Percentiles rank a stretch among this genome's conserved stretches.
Conservation (phyloP, 2,888 invertebrate genomes). For the Tipula unca region DNA sequence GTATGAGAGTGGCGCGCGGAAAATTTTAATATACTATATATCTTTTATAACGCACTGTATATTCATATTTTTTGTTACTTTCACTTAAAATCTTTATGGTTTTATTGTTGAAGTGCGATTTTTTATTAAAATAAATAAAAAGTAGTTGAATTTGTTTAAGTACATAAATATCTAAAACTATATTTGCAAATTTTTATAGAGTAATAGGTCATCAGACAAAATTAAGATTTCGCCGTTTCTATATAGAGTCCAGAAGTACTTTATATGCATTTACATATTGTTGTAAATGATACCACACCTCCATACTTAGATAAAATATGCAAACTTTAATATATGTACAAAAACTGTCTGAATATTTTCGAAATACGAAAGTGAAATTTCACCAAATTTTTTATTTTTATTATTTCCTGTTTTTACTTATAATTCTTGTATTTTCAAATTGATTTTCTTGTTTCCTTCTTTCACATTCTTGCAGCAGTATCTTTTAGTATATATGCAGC, state of each 20-base stretch:
- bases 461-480: slow-evolving; percentile 10
- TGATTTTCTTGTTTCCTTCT: slow-evolving; percentile 21
- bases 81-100: neutral
- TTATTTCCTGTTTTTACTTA: neutral
- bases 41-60: neutral
- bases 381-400: neutral
- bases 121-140: neutral
- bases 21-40: too few species aligned
- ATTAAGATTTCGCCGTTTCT: neutral
- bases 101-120: neutral
- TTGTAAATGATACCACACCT: neutral
- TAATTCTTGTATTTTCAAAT: neutral
- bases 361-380: slow-evolving; percentile 22
- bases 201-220: neutral
- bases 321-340: neutral
- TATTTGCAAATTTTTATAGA: neutral
- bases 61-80: neutral
- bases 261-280: neutral
- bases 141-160: neutral
- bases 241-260: neutral
- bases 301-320: neutral
- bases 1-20: neutral
- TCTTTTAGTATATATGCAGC: neutral
- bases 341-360: neutral
- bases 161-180: neutral